These are phyloP conservation scores for Megaceryle torquata DNA, from an alignment of 2,113 vertebrate species.

Conservation along the genomic window DNA sequence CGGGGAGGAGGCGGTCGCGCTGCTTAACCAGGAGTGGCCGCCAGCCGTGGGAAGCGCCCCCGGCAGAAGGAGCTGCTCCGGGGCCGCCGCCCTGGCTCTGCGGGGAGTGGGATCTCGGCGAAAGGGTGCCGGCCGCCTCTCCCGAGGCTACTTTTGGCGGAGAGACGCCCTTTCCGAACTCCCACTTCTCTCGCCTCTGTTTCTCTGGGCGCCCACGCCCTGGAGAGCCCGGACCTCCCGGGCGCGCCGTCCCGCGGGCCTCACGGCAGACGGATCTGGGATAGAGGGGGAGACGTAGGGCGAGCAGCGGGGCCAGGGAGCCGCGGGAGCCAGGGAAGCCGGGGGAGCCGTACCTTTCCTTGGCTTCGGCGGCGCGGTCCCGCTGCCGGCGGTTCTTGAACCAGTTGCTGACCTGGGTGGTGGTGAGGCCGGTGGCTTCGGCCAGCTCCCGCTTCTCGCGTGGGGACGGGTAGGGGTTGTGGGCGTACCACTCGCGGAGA, in stretches of 20 bases:
- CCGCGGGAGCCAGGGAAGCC: background rate
- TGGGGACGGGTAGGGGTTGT: slow-evolving; percentile 97
- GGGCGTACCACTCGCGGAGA: slow-evolving; percentile 97
- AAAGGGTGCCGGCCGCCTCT: background rate
- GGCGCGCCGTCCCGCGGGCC: background rate
- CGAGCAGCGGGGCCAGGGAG: background rate
- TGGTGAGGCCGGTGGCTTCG: slow-evolving; percentile 97
- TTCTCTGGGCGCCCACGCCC: background rate
- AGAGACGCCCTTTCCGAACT: background rate
- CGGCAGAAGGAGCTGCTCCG: background rate
- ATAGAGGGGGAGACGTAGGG: background rate
- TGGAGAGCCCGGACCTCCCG: background rate
- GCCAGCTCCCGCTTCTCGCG: slow-evolving; percentile 97
- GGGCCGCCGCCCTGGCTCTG: background rate
- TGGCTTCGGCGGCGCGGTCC: slow-evolving; percentile 96
- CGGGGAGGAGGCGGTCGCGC: background rate
- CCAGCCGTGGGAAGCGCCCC: background rate
- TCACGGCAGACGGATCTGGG: background rate
- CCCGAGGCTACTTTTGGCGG: background rate
- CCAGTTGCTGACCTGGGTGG: slow-evolving; percentile 99
- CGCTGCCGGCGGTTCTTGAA: slow-evolving; percentile 98
- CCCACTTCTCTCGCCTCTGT: background rate
- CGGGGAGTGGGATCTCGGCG: rapidly evolving
- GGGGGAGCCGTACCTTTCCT: slow-evolving; percentile 86
- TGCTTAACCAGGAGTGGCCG: background rate